Evolutionary conservation across 1,140 invertebrate species (phyloP), one percentile per base, ranked within the genome.

Genomic region (Schlechtendalia chinensis): DNA sequence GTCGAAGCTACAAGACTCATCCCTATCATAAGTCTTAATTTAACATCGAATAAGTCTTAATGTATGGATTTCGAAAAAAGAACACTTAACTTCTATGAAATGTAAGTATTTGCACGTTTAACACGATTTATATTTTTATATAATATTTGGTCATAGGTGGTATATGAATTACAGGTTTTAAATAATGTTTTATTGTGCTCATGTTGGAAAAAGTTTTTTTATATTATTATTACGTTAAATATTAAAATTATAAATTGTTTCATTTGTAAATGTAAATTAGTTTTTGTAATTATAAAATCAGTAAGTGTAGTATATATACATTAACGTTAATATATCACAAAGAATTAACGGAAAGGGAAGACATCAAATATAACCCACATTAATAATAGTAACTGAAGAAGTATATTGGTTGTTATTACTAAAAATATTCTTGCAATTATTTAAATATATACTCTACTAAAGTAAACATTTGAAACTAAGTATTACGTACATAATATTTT

Each of bases 1-100:
- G 75, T 61, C 75, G 17, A 29, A 5, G 39, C 16, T 63, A n/a
- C n/a, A n/a, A 63, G 75, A 79, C 75, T 77, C 59, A 58, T 24
- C 19, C 14, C 5, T 19, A 54, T 54, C 29, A 72, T 39, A 39
- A 54, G 69, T 72, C 50, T 72, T 29, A 24, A 72, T 72, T 24
- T 72, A n/a, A 29, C 24, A 29, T 16, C 10, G 12, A 29, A n/a
- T 24, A 19, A 53, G 32, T 39, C 10, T 17, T 27, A 14, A 27
- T 72, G 29, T 4, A 6, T 54, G 24, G 27, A 72, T 53, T 72
- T 69, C 5, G 47, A 17, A 69, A 16, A 0, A 47, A 17, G 14
- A 39, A 24, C 56, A 58, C 27, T 27, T 63, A 32, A 71, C 27
- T 11, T 8, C 50, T 47, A 17, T 72, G 54, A 72, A 72, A 54